phyloP scores from a whole-genome alignment of 2,113 vertebrate genomes.

The Malaclemys terrapin region DNA sequence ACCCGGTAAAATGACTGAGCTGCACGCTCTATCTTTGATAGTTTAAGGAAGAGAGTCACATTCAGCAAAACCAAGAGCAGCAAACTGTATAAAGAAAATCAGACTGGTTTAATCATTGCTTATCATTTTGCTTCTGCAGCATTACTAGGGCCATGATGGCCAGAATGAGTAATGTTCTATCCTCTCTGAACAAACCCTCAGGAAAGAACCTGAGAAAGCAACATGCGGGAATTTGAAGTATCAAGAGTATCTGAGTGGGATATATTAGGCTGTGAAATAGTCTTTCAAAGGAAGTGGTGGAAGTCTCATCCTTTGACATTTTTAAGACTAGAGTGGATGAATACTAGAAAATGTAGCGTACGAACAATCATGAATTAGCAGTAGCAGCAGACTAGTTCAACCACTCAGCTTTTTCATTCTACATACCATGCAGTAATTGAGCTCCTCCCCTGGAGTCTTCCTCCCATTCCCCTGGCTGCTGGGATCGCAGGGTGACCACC shows the following conservation, averaged over 20 bases:
- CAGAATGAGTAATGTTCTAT: not conserved
- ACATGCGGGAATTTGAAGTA: not conserved
- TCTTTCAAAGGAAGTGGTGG: not conserved
- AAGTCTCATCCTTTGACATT: not conserved
- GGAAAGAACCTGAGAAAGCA: not conserved
- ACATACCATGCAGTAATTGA: not conserved
- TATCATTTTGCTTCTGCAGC: not conserved
- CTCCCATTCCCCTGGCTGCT: not conserved
- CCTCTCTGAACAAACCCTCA: not conserved
- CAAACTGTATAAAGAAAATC: constrained; percentile 79
- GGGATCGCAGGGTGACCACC: not conserved
- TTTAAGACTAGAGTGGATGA: not conserved
- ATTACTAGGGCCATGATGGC: not conserved
- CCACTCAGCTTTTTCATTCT: not conserved
- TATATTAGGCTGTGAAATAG: not conserved
- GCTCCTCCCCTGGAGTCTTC: not conserved
- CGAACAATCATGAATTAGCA: not conserved
- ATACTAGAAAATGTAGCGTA: not conserved
- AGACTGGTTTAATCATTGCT: not conserved
- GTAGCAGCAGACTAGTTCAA: not conserved
- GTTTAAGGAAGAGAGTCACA: constrained; percentile 91
- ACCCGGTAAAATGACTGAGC: constrained; percentile 88
- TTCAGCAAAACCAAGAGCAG: constrained; percentile 92
- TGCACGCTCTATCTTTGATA: constrained; percentile 94
- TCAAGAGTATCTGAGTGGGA: not conserved